Conservation (phyloP, 1,140 invertebrate species). For the Sitobion miscanthi region DNA sequence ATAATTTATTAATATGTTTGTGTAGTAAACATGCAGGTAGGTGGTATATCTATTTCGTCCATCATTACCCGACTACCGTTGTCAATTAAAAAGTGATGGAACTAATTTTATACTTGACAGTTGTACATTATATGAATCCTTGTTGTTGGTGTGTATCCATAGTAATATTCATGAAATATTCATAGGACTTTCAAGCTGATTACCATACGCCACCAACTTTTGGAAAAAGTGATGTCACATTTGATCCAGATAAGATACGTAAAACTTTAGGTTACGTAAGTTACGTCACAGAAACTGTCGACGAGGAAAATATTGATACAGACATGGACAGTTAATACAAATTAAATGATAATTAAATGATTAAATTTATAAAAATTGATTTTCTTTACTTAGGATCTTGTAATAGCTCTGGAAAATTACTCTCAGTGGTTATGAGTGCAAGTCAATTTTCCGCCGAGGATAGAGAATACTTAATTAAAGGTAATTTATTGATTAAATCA, state of each 20-base stretch:
- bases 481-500: neutral
- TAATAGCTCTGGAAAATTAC: slow-evolving; percentile 41
- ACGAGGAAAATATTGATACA: neutral
- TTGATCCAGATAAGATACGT: slow-evolving; percentile 46
- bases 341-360: neutral
- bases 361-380: neutral
- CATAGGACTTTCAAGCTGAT: slow-evolving; percentile 31
- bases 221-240: neutral
- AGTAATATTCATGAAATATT: slow-evolving; percentile 49
- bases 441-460: slow-evolving; percentile 21
- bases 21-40: neutral
- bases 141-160: slow-evolving; percentile 51
- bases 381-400: slow-evolving; percentile 21
- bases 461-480: slow-evolving; percentile 43
- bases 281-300: neutral
- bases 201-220: slow-evolving; percentile 1
- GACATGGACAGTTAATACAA: slow-evolving; percentile 44
- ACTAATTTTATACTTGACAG: slow-evolving; percentile 14
- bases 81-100: slow-evolving; percentile 24
- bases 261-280: slow-evolving; percentile 30
- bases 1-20: neutral
- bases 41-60: neutral
- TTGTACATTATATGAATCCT: neutral
- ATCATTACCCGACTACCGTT: neutral
- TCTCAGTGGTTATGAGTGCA: slow-evolving; percentile 31